Percentiles rank a stretch among this genome's conserved stretches.
phyloP scores from a whole-genome alignment of 1,140 invertebrate genomes.

The Phenacoccus solenopsis region DNA sequence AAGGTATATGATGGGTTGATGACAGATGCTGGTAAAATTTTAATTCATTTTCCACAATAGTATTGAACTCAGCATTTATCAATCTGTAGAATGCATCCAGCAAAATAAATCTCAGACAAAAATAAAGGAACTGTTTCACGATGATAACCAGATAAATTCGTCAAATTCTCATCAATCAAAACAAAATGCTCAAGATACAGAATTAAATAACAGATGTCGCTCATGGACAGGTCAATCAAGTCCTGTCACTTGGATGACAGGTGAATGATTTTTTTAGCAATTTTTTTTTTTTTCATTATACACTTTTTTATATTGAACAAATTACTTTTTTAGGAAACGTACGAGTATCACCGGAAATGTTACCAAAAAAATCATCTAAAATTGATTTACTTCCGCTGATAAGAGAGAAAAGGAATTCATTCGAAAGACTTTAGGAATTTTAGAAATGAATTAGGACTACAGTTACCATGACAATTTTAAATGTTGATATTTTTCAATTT shows the following conservation, averaged over 20 bases:
- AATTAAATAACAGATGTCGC: slow-evolving; percentile 1
- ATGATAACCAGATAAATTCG: neutral
- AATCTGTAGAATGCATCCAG: neutral
- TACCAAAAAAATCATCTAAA: slow-evolving; percentile 5
- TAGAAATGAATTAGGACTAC: neutral
- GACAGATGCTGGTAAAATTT: neutral
- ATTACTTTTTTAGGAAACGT: neutral
- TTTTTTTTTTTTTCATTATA: neutral
- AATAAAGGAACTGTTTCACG: neutral
- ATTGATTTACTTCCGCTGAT: slow-evolving; percentile 4
- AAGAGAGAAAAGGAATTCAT: neutral
- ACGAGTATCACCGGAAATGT: slow-evolving; percentile 1
- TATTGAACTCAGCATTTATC: too few species aligned
- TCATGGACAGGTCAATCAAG: neutral
- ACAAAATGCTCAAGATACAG: neutral
- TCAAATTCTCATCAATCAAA: neutral
- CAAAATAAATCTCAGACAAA: neutral
- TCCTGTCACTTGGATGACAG: slow-evolving; percentile 4
- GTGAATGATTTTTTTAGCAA: neutral
- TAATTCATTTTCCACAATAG: neutral
- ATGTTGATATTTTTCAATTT: neutral
- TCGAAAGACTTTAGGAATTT: slow-evolving; percentile 11
- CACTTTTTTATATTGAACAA: too few species aligned
- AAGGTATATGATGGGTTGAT: slow-evolving; percentile 32
- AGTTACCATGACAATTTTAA: neutral